Base-by-base conservation (phyloP, 2,113 vertebrate species). In the Scomber japonicus region DNA sequence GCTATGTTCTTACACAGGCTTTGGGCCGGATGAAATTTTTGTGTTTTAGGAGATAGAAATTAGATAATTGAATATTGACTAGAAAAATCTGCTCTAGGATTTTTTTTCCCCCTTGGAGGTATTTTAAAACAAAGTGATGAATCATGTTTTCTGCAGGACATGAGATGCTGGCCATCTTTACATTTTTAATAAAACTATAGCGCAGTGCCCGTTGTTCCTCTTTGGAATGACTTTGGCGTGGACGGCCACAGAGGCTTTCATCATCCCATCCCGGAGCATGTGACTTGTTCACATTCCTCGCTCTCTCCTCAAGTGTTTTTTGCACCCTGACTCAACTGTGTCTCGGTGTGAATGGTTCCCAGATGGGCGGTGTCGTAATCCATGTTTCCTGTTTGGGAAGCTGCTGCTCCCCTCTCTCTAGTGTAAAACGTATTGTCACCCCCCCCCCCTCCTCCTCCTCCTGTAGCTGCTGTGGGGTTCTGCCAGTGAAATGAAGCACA, bases 321-420 rank as follows among this genome's bases (percentile, higher is more conserved):
- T 40, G 56, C 65, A 57, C 60, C 55, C 48, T 59, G 56, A 51
- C 64, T 85, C 62, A 45, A 50, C 69, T 21, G 16, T 21, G 62
- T 65, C 54, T 78, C 21, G 2, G 73, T 53, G 75, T 66, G 72
- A 87, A 84, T 24, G 63, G 19, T 62, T 85, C 73, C 82, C 76
- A 90, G 73, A 72, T 83, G 84, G 76, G 81, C 2, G 44, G 78
- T 63, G 68, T 50, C 21, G 46, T 60, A 64, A 80, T 78, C 73
- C 5, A 10, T 61, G 63, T 70, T 86, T 88, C 78, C 83, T 88
- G 73, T 85, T 89, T 78, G 76, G 80, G 66, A 85, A 78, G 77
- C 70, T 44, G 66, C 51, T 50, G 51, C 30, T 74, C 50, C 53
- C 19, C 49, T 57, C 56, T 55, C 65, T 50, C 30, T n/a, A 6